Base-by-base conservation (phyloP, 1,140 invertebrate species). In the Epicauta chinensis region DNA sequence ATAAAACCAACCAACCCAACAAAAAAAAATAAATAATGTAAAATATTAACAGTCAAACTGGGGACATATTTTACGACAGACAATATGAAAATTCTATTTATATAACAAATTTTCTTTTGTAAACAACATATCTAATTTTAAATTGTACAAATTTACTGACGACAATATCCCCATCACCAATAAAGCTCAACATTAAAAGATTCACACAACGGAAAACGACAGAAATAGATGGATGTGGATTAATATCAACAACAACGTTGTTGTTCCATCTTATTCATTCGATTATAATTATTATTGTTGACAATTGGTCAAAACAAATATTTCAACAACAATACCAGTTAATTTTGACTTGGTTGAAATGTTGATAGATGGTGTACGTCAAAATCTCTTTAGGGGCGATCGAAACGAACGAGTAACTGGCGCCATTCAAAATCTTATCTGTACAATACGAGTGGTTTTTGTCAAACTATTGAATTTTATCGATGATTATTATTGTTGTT, bases 131-230 rank as follows among this genome's bases (percentile, higher is more conserved):
- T 43, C 41, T 43, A 43, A 43, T 30, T 30, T 43, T 43, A 43
- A 43, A 43, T 23, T 30, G 41, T 43, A 43, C 41, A 43, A 43
- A 43, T 43, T 43, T 43, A 43, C 41, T 30, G 41, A 43, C 41
- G 41, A 43, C 41, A 43, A 43, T 43, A 43, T 43, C 41, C 41
- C 23, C 23, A 23, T 43, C 41, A 43, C 41, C 41, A 43, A 43
- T 43, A 43, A 43, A 17, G 23, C 41, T 30, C 17, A 43, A 43
- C 17, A 43, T 29, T 43, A 43, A 43, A 43, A 43, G 41, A 43
- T 43, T 43, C 41, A 43, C n/a, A n/a, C 41, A 43, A 43, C 41
- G 41, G 15, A 17, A 30, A 11, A 12, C 41, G 41, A 43, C 41
- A 13, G 41, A 43, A 43, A 43, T 43, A 43, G 7, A 23, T 23